phyloP scores from a whole-genome alignment of 1,140 invertebrate species.

The Drosophila nebulosa region DNA sequence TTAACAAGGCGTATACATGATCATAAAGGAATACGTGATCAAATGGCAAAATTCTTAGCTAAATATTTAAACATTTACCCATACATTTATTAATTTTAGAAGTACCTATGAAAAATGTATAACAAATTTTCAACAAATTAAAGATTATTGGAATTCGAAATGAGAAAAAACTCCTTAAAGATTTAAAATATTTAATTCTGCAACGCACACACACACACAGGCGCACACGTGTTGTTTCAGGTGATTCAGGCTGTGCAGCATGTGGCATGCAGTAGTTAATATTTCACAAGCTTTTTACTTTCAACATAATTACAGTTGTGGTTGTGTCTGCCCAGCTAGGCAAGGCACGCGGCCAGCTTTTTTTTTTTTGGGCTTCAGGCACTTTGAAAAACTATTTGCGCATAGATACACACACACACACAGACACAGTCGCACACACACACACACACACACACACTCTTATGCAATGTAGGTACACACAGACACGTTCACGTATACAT shows the following conservation, averaged over 20 bases:
- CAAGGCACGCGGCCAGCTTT: constrained; percentile 41
- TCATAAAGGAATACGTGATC: too few relatives aligned
- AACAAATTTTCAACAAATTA: too few relatives aligned
- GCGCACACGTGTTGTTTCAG: background rate
- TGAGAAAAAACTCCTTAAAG: too few relatives aligned
- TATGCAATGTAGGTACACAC: constrained; percentile 4
- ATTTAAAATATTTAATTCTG: constrained; percentile 63
- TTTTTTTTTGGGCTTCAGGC: constrained; percentile 20
- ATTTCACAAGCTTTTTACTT: constrained; percentile 76
- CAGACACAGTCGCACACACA: constrained; percentile 5
- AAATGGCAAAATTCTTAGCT: too few relatives aligned
- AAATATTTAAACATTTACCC: too few relatives aligned
- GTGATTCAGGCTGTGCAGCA: constrained; percentile 41
- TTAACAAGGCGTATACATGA: too few relatives aligned
- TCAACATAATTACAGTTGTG: constrained; percentile 76
- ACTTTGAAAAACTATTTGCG: constrained; percentile 76
- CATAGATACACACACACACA: constrained; percentile 26
- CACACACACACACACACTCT: constrained; percentile 30
- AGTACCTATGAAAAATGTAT: too few relatives aligned
- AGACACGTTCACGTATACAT: constrained; percentile 52
- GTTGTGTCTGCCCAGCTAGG: constrained; percentile 54
- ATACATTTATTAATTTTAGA: too few relatives aligned
- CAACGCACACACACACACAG: constrained; percentile 13
- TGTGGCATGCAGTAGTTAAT: constrained; percentile 71
- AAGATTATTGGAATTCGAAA: too few relatives aligned